These are phyloP conservation scores for Erannis defoliaria DNA, from an alignment of 2,888 invertebrate genomes.

Conservation along the genomic window DNA sequence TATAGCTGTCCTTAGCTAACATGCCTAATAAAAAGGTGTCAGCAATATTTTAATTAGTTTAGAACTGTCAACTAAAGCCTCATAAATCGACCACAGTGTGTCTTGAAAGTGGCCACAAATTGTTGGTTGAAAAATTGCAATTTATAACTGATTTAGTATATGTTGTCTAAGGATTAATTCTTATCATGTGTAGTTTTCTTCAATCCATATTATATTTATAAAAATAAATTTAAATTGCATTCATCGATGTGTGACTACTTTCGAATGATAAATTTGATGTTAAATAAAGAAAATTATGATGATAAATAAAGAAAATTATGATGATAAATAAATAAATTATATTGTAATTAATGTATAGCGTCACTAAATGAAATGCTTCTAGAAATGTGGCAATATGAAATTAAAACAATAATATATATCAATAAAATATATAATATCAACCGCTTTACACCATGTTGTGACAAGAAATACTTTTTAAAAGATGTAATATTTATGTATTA, in stretches of 20 bases:
- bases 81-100: neutral
- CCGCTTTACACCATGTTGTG: conserved; percentile 60
- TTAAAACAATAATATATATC: conserved; percentile 22
- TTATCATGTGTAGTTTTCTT: neutral
- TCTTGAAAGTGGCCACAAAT: conserved; percentile 4
- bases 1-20: no score
- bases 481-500: conserved; percentile 26
- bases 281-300: conserved; percentile 1
- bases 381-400: conserved; percentile 18
- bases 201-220: neutral
- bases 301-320: neutral
- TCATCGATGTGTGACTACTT: neutral
- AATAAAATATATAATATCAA: conserved; percentile 49
- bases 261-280: neutral
- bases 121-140: neutral
- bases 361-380: conserved; percentile 23
- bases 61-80: no score
- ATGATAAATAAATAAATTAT: conserved; percentile 1
- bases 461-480: conserved; percentile 42
- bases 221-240: no score
- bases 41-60: no score
- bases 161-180: no score
- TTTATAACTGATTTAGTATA: no score
- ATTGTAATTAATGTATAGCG: conserved; percentile 3
- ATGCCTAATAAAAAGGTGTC: no score